Percentiles rank a stretch among this genome's conserved stretches.
phyloP scores from a whole-genome alignment of 2,888 invertebrate species.

The Dasypogon diadema region DNA sequence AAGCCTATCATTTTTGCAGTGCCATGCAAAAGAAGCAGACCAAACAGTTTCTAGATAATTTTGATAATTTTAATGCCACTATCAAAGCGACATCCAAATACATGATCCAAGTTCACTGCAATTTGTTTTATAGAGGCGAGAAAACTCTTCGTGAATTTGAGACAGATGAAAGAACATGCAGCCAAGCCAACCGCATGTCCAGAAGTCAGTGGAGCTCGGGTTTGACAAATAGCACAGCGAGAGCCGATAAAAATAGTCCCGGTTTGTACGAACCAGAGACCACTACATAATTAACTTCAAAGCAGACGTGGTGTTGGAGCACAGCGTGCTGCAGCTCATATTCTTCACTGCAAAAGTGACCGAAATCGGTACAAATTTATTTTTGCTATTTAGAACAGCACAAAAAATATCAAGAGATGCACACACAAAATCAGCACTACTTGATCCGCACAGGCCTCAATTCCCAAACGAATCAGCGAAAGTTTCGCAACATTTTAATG shows the following conservation, averaged over 20 bases:
- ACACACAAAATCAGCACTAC: background rate
- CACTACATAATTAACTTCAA: slow-evolving; percentile 6
- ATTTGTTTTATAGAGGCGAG: background rate
- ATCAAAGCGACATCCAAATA: too few species aligned
- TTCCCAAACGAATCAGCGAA: background rate
- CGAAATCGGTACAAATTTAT: slow-evolving; percentile 8
- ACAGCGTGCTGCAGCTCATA: background rate
- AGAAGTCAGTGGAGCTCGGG: slow-evolving; percentile 13
- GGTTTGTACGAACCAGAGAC: background rate
- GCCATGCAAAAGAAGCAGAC: too few species aligned
- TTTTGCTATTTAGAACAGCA: slow-evolving; percentile 5
- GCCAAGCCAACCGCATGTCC: slow-evolving; percentile 14
- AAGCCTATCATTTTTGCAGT: too few species aligned
- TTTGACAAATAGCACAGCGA: slow-evolving; percentile 35
- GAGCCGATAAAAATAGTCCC: slow-evolving; percentile 38
- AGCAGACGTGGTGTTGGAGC: background rate
- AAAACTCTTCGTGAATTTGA: background rate
- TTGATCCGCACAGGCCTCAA: background rate
- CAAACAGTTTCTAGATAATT: too few species aligned
- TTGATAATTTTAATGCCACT: too few species aligned
- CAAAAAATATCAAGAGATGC: background rate
- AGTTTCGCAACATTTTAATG: slow-evolving; percentile 7
- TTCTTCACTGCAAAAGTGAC: background rate
- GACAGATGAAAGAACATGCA: background rate
- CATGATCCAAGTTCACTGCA: too few species aligned